Percentiles rank a stretch among this genome's conserved stretches.
Conservation (phyloP, 2,888 invertebrate genomes). For the Polydrusus cervinus region DNA sequence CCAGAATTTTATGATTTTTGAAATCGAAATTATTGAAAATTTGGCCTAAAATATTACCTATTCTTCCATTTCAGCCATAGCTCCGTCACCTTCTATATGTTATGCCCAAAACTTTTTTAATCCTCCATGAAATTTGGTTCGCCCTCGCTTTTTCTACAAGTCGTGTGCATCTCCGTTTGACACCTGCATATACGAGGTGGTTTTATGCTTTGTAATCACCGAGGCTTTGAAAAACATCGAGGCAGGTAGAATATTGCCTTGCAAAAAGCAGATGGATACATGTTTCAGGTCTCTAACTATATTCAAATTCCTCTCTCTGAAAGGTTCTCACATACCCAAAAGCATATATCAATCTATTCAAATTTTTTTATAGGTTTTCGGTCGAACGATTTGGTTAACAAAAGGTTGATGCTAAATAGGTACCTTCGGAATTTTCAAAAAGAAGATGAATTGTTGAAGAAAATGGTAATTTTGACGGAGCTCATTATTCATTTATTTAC, state of each 20-base stretch:
- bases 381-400: slow-evolving; percentile 51
- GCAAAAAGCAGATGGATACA: slow-evolving; percentile 54
- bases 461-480: no score
- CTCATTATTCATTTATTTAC: no score
- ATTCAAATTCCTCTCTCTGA: slow-evolving; percentile 49
- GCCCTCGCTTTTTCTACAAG: slow-evolving; percentile 59
- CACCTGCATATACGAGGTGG: slow-evolving; percentile 65
- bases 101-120: slow-evolving; percentile 18
- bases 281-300: slow-evolving; percentile 43
- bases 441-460: slow-evolving; percentile 2
- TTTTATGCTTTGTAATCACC: slow-evolving; percentile 58
- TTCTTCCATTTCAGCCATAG: no score
- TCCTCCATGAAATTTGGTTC: slow-evolving; percentile 33
- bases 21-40: no score
- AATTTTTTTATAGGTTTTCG: slow-evolving; percentile 49
- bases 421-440: slow-evolving; percentile 11
- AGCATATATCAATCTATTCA: slow-evolving; percentile 55
- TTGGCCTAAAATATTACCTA: no score
- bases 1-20: no score
- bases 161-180: slow-evolving; percentile 65
- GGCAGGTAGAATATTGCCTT: slow-evolving; percentile 63
- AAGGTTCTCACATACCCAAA: slow-evolving; percentile 51
- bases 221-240: slow-evolving; percentile 57
- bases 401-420: slow-evolving; percentile 29
- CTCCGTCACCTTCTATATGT: not conserved